A percentile compares a stretch with the other conserved stretches of the same genome.
phyloP scores from a whole-genome alignment of 2,113 vertebrate species.

The Pagrus major region DNA sequence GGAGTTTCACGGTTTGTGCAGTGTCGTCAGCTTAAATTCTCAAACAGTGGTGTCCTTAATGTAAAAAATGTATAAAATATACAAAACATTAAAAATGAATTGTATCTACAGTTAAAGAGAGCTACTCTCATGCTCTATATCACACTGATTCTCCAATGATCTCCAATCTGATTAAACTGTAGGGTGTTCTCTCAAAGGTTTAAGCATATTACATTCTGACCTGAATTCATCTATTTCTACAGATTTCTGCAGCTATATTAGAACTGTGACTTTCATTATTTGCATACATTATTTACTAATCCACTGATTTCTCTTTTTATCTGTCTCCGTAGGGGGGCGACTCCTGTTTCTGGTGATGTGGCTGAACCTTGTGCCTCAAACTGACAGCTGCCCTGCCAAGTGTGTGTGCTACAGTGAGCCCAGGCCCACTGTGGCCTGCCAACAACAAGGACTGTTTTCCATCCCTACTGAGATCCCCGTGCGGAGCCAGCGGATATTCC shows the following conservation, averaged over 20 bases:
- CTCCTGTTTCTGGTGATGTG: conserved; percentile 94
- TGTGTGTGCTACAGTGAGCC: conserved; percentile 97
- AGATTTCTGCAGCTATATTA: conserved; percentile 9
- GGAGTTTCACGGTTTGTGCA: not conserved
- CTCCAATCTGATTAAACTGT: conserved; percentile 1
- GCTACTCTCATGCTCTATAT: not conserved
- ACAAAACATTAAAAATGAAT: not conserved
- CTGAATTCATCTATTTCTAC: not conserved
- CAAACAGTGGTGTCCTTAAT: not conserved
- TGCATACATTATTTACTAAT: conserved; percentile 28
- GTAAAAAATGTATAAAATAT: too few relatives aligned
- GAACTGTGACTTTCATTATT: conserved; percentile 13
- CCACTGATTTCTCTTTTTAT: conserved; percentile 35
- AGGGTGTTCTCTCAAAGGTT: conserved; percentile 1
- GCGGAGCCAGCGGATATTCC: conserved; percentile 95
- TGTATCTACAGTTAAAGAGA: not conserved
- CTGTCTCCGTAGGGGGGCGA: conserved; percentile 87
- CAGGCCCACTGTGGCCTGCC: conserved; percentile 94
- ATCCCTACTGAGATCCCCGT: conserved; percentile 93
- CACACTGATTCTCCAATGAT: not conserved
- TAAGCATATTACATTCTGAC: not conserved
- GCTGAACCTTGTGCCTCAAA: conserved; percentile 89
- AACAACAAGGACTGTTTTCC: conserved; percentile 94
- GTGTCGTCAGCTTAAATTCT: not conserved
- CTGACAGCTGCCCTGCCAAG: conserved; percentile 90